phyloP scores from a whole-genome alignment of 2,113 vertebrate genomes.

The Xiphophorus maculatus region DNA sequence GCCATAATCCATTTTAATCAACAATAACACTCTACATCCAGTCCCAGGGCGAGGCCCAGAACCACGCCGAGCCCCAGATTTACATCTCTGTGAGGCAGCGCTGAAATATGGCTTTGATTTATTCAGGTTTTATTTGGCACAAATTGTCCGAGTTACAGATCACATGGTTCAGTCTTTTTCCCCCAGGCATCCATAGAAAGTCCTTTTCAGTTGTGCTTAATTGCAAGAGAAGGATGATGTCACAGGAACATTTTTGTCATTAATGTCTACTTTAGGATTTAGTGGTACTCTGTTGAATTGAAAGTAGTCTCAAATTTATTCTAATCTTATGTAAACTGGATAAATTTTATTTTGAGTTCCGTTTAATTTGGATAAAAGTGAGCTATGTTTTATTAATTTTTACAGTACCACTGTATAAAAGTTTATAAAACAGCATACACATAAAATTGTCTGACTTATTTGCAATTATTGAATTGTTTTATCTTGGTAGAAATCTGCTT shows the following conservation, averaged over 20 bases:
- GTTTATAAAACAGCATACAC: not conserved
- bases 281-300: conserved; percentile 6
- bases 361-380: not conserved
- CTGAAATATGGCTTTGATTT: conserved; percentile 82
- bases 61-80: conserved; percentile 56
- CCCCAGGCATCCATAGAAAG: conserved; percentile 55
- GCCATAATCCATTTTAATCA: conserved; percentile 82
- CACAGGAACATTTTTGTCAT: conserved; percentile 37
- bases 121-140: conserved; percentile 81
- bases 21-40: conserved; percentile 77
- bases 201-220: conserved; percentile 56
- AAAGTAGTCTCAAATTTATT: not conserved
- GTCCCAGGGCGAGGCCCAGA: conserved; percentile 68
- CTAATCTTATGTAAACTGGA: not conserved
- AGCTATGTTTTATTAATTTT: too few relatives aligned
- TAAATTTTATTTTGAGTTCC: not conserved
- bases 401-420: too few relatives aligned
- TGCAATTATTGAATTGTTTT: not conserved
- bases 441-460: not conserved
- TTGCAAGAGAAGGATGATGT: conserved; percentile 59
- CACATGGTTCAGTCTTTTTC: conserved; percentile 56
- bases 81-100: conserved; percentile 70
- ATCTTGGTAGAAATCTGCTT: too few relatives aligned
- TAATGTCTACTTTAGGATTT: conserved; percentile 7
- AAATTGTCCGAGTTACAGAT: conserved; percentile 73